phyloP scores from a whole-genome alignment of 2,888 invertebrate genomes.

The Luperina testacea region DNA sequence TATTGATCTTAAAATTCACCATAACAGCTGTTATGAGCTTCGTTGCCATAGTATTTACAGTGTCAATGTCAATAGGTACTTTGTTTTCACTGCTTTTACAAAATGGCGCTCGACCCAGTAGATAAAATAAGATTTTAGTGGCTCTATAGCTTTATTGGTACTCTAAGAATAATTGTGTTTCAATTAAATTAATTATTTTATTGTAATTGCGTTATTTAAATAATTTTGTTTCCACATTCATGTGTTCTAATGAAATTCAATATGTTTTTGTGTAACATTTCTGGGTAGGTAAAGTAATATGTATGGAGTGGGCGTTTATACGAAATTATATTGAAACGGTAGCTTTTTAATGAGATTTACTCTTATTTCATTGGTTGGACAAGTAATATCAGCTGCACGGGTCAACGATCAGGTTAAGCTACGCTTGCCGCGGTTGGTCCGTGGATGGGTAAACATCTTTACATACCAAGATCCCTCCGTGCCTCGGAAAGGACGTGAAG shows the following conservation, averaged over 20 bases:
- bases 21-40: not conserved
- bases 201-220: conserved; percentile 13
- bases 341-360: too few relatives aligned
- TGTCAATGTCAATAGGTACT: not conserved
- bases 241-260: conserved; percentile 12
- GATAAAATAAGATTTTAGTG: not conserved
- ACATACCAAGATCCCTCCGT: not conserved
- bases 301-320: not conserved
- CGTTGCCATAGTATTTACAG: not conserved
- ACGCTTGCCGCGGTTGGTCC: too few relatives aligned
- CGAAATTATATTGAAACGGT: not conserved
- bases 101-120: not conserved
- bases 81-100: not conserved
- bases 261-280: conserved; percentile 1
- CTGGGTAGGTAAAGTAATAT: not conserved
- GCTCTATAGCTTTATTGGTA: conserved; percentile 16
- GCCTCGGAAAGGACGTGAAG: not conserved
- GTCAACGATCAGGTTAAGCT: not conserved
- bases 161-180: conserved; percentile 8
- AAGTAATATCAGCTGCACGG: not conserved
- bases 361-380: not conserved
- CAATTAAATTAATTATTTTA: conserved; percentile 29
- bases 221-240: conserved; percentile 3
- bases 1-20: not conserved
- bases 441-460: not conserved